Evolutionary conservation across 2,113 vertebrate species (phyloP).

Genomic region (Elachura formosa): DNA sequence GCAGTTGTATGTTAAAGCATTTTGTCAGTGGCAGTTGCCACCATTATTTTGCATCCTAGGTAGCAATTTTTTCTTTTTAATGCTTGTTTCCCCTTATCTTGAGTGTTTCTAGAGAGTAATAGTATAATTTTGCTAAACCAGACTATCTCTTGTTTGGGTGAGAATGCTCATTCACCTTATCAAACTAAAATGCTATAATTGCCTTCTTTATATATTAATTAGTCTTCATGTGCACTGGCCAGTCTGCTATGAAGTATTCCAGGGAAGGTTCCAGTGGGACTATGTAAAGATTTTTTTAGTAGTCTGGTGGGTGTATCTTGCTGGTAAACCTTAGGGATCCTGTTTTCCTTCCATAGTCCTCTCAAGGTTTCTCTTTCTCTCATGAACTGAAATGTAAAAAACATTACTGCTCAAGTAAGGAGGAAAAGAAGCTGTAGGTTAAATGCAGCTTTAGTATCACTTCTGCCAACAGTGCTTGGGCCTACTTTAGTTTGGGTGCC

Average conservation of each 20-base stretch:
- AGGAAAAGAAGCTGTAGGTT: background rate
- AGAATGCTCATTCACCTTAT: background rate
- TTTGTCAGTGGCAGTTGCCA: background rate
- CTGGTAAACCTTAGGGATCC: background rate
- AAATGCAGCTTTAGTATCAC: background rate
- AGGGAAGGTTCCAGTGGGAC: background rate
- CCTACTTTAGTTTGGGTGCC: accelerated
- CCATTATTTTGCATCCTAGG: background rate
- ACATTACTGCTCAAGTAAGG: background rate
- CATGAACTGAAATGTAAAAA: background rate
- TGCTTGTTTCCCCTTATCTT: background rate
- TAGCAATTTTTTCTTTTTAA: background rate
- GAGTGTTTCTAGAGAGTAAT: background rate
- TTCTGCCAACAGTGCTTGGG: background rate
- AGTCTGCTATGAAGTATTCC: background rate
- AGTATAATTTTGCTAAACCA: background rate
- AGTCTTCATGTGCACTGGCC: background rate
- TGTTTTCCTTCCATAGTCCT: background rate
- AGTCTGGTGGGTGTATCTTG: background rate
- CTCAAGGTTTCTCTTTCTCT: background rate
- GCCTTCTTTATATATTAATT: background rate
- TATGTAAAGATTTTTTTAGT: background rate
- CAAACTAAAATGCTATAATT: background rate
- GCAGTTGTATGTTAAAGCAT: background rate
- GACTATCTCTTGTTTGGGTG: background rate